Conservation (phyloP, 2,888 invertebrate species). For the Ormia ochracea region DNA sequence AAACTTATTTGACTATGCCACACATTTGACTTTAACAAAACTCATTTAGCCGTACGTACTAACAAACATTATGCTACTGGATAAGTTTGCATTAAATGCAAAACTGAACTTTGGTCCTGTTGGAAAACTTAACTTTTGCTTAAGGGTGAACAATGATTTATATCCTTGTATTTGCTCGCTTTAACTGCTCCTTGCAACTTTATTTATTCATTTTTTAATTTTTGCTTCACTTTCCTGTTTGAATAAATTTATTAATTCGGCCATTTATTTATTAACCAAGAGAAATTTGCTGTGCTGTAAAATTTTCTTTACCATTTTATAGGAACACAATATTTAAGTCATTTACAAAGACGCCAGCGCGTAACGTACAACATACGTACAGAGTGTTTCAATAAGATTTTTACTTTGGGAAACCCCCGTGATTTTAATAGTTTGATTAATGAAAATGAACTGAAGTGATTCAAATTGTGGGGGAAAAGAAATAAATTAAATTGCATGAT, state of each 20-base stretch:
- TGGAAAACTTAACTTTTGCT: slow-evolving; percentile 44
- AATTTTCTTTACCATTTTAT: slow-evolving; percentile 11
- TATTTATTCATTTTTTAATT: neutral
- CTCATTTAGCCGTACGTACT: neutral
- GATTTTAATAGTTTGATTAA: no score
- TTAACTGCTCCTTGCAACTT: slow-evolving; percentile 12
- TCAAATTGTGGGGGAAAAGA: no score
- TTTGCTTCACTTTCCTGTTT: slow-evolving; percentile 4
- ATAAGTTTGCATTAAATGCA: slow-evolving; percentile 11
- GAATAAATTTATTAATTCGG: slow-evolving; percentile 40
- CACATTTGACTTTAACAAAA: slow-evolving; percentile 46
- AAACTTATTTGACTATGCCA: slow-evolving; percentile 40
- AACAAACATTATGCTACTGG: neutral
- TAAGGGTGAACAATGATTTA: slow-evolving; percentile 57
- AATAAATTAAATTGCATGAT: no score
- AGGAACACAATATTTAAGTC: slow-evolving; percentile 41
- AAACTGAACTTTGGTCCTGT: slow-evolving; percentile 39
- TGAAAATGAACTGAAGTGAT: no score
- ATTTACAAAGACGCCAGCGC: slow-evolving; percentile 30
- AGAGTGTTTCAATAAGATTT: neutral
- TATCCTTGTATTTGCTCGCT: slow-evolving; percentile 27
- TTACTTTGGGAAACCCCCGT: no score
- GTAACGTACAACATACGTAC: neutral
- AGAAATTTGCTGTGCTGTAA: neutral
- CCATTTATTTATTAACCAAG: slow-evolving; percentile 29